phyloP scores from a whole-genome alignment of 2,888 invertebrate genomes.

The Amaurobius ferox region DNA sequence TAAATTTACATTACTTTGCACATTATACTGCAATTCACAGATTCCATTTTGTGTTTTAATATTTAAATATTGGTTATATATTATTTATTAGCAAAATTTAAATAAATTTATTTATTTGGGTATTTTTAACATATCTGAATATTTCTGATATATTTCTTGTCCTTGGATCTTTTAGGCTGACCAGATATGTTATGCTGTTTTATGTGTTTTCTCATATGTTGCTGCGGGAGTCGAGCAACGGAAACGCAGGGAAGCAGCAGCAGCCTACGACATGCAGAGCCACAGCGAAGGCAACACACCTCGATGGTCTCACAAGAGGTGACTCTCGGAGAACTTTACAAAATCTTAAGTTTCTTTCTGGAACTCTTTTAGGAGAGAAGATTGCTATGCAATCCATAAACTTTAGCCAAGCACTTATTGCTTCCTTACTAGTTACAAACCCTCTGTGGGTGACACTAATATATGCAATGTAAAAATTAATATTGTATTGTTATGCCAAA shows the following conservation, averaged over 20 bases:
- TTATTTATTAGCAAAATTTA: too few relatives aligned
- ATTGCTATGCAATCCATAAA: neutral
- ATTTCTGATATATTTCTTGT: too few relatives aligned
- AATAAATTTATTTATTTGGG: too few relatives aligned
- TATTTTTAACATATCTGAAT: too few relatives aligned
- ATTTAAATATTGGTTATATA: too few relatives aligned
- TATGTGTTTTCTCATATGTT: conserved; percentile 99
- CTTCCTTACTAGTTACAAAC: neutral
- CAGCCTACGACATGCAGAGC: conserved; percentile 55
- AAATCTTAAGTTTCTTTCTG: neutral
- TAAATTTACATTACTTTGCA: too few relatives aligned
- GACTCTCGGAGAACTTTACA: conserved; percentile 13
- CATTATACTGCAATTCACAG: too few relatives aligned
- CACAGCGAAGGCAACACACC: conserved; percentile 64
- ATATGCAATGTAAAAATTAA: conserved; percentile 49
- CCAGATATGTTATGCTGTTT: conserved; percentile 99
- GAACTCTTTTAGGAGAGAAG: neutral
- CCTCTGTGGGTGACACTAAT: neutral
- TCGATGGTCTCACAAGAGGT: conserved; percentile 61
- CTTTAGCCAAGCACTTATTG: neutral
- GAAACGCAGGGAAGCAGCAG: conserved; percentile 72
- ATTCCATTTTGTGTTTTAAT: too few relatives aligned
- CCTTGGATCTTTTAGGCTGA: conserved; percentile 85
- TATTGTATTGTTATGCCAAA: conserved; percentile 52
- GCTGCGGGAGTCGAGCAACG: conserved; percentile 85